Base-by-base conservation (phyloP, 2,888 invertebrate genomes). In the Chrysotoxum bicinctum region DNA sequence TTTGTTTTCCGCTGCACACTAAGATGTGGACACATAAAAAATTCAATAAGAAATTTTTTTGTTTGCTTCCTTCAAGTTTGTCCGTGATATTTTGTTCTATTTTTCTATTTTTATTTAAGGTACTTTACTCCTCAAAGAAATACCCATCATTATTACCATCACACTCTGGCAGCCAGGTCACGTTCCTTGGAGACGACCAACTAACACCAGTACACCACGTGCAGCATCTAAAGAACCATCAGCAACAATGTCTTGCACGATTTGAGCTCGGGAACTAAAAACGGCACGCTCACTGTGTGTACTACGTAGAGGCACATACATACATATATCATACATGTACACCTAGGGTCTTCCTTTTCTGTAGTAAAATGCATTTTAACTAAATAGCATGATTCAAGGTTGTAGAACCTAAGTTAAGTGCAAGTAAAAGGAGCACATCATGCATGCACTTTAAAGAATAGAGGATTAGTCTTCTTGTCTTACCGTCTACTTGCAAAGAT, bases 1-100 rank as follows among this genome's bases (percentile, higher is more conserved):
- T 70, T 69, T 70, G 43, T 50, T 52, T 77, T 45, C 45, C 23
- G 26, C 23, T 50, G 37, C 45, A 10, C 43, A 66, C 78, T 56
- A 14, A 54, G 32, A 16, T 37, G n/a, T n/a, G 37, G 45, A 40
- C 54, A 19, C 12, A 50, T 73, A 60, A 32, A 73, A 79, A 66
- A 73, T 78, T 79, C 78, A 79, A 79, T 66, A 73, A 70, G 60
- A 37, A 78, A 69, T 6, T n/a, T 30, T n/a, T 50, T 35, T 19
- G 21, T 37, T 35, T 35, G 21, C 14, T 60, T 35, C n/a, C 21
- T 60, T 43, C 6, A 26, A 64, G 45, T 45, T 52, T 62, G 50
- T 40, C 58, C n/a, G 6, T 62, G 9, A 23, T 60, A 52, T 43
- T 62, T 69, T 69, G 3, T 43, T 48, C 1, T 26, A 5, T 2